These are phyloP conservation scores for Elanoides forficatus DNA, from an alignment of 2,113 vertebrate genomes.

Conservation along the genomic window DNA sequence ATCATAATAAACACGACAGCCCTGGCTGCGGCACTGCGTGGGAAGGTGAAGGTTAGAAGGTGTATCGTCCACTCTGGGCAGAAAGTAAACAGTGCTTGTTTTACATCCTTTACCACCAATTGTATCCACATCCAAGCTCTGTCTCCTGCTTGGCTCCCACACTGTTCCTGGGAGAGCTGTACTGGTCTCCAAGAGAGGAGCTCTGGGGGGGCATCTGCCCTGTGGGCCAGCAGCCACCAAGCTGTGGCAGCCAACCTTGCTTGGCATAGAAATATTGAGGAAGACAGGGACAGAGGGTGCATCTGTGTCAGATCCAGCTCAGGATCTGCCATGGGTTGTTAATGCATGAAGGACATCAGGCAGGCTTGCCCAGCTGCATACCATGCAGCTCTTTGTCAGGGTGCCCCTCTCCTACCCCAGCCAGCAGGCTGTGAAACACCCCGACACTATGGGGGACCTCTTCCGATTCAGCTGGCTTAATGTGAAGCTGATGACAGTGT, in stretches of 20 bases:
- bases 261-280: neutral
- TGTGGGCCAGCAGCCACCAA: neutral
- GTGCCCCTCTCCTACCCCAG: neutral
- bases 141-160: neutral
- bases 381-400: neutral
- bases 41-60: neutral
- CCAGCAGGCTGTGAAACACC: neutral
- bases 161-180: neutral
- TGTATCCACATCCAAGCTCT: neutral
- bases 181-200: neutral
- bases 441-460: accelerated
- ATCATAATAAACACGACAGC: neutral
- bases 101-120: neutral
- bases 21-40: accelerated
- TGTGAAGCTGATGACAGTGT: neutral
- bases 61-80: neutral
- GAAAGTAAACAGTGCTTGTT: neutral
- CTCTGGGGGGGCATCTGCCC: accelerated
- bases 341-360: neutral
- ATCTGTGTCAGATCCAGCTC: neutral
- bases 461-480: neutral
- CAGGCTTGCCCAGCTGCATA: neutral
- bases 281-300: neutral
- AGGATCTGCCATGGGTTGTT: neutral
- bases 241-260: neutral